phyloP scores from a whole-genome alignment of 2,888 invertebrate species.

The Tortricodes alternella region DNA sequence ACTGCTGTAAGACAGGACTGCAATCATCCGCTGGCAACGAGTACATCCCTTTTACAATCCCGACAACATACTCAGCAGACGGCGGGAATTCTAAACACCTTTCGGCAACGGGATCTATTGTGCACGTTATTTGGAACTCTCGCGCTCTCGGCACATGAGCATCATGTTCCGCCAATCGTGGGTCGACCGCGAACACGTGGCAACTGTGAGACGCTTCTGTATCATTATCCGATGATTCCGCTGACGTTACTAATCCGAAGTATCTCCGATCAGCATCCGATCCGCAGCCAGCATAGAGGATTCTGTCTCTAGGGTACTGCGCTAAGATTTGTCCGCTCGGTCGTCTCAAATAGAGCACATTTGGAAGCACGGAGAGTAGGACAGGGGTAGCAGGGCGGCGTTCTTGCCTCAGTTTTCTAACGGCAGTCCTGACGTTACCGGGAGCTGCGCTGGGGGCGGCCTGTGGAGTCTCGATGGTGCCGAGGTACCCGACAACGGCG shows the following conservation, averaged over 20 bases:
- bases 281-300: conserved; percentile 94
- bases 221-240: conserved; percentile 78
- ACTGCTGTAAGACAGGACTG: conserved; percentile 67
- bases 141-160: conserved; percentile 91
- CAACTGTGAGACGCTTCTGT: conserved; percentile 90
- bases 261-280: conserved; percentile 95
- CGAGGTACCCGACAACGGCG: conserved; percentile 96
- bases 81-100: conserved; percentile 95
- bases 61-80: conserved; percentile 90
- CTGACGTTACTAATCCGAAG: conserved; percentile 95
- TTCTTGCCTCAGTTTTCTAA: conserved; percentile 93
- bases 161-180: conserved; percentile 91
- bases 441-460: conserved; percentile 89
- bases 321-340: conserved; percentile 91
- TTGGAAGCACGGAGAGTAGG: conserved; percentile 91
- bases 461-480: conserved; percentile 97
- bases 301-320: conserved; percentile 92
- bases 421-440: conserved; percentile 92
- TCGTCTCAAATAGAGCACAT: conserved; percentile 90
- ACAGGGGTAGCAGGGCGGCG: conserved; percentile 93
- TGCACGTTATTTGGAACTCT: conserved; percentile 93
- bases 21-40: conserved; percentile 80
- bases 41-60: conserved; percentile 88
- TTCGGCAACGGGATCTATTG: conserved; percentile 89
- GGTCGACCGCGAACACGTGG: conserved; percentile 97